Evolutionary conservation across 2,888 invertebrate genomes (phyloP).

Genomic region (Trichopoda pennipes): DNA sequence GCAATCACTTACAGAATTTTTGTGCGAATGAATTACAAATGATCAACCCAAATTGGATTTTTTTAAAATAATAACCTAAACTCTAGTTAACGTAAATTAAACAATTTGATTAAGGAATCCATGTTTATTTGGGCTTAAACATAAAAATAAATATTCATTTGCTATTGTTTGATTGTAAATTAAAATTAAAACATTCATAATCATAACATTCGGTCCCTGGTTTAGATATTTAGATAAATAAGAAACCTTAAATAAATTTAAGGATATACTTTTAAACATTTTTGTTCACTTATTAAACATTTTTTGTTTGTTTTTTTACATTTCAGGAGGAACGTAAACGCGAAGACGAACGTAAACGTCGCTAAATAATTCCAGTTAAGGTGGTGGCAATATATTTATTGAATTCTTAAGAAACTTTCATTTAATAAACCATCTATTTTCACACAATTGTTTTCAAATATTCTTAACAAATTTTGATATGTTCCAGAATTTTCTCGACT

Average conservation of each 20-base stretch:
- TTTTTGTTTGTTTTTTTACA: constrained; percentile 39
- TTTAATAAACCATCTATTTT: not conserved
- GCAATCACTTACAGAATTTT: too few relatives aligned
- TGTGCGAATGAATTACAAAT: too few relatives aligned
- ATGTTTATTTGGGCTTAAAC: too few relatives aligned
- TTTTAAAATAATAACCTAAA: too few relatives aligned
- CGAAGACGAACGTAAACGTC: constrained; percentile 74
- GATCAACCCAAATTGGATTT: too few relatives aligned
- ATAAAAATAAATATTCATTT: too few relatives aligned
- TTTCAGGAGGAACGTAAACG: constrained; percentile 77
- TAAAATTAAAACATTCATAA: too few relatives aligned
- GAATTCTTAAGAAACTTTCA: not conserved
- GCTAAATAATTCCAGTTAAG: constrained; percentile 62
- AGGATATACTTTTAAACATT: not conserved
- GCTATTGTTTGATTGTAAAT: too few relatives aligned
- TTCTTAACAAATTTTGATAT: not conserved
- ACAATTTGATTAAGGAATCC: too few relatives aligned
- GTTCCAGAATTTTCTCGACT: not conserved
- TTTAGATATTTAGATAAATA: too few relatives aligned
- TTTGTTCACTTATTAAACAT: not conserved
- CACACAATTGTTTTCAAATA: not conserved
- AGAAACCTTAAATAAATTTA: not conserved
- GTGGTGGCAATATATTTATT: not conserved
- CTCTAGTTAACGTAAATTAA: too few relatives aligned
- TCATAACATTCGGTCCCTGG: too few relatives aligned